Percentiles rank a stretch among this genome's conserved stretches.
Conservation (phyloP, 1,140 invertebrate genomes). For the Aphelinus certus region DNA sequence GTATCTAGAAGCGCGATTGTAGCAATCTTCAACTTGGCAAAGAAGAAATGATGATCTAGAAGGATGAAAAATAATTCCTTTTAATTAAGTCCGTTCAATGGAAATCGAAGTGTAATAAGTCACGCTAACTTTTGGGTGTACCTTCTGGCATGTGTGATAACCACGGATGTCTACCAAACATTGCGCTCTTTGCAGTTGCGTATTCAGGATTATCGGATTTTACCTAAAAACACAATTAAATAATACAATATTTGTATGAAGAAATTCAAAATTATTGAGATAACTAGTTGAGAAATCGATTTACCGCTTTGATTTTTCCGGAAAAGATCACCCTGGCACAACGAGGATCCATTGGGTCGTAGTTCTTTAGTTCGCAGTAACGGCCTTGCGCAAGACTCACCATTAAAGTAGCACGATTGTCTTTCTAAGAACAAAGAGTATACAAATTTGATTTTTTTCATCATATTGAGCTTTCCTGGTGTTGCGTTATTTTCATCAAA, state of each 20-base stretch:
- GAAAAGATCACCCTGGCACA: constrained; percentile 79
- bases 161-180: constrained; percentile 77
- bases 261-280: constrained; percentile 13
- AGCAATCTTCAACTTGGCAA: constrained; percentile 77
- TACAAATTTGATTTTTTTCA: background rate
- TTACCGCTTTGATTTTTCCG: constrained; percentile 75
- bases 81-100: too few species aligned
- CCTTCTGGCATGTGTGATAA: constrained; percentile 72
- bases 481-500: too few species aligned
- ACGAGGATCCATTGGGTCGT: constrained; percentile 83
- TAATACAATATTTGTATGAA: constrained; percentile 27
- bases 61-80: constrained; percentile 29
- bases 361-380: constrained; percentile 72
- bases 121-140: constrained; percentile 43
- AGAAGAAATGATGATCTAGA: constrained; percentile 79
- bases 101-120: too few species aligned
- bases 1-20: constrained; percentile 78
- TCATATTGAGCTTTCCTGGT: background rate
- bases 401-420: constrained; percentile 73
- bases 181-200: constrained; percentile 69
- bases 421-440: constrained; percentile 63
- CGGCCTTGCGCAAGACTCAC: constrained; percentile 75
- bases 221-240: constrained; percentile 62
- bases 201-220: constrained; percentile 69
- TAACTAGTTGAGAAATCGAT: constrained; percentile 17